Evolutionary conservation across 2,113 vertebrate species (phyloP), one percentile per base, ranked within the genome.

Genomic region (Salvelinus namaycush): DNA sequence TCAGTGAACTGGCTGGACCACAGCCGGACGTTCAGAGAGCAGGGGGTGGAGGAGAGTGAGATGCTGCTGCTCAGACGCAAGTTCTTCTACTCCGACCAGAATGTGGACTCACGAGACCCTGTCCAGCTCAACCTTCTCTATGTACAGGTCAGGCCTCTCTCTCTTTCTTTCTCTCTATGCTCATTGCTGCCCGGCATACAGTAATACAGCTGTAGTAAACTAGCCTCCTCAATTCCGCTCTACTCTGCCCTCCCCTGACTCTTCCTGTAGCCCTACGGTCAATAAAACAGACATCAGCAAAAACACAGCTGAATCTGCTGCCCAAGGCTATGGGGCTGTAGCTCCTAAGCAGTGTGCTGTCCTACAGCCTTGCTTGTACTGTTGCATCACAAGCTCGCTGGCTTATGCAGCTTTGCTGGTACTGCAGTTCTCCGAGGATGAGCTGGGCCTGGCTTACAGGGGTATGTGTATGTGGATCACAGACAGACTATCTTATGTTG

Each of bases 21-120:
- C 88, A 98, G 98, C 90, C 92, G 97, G 57, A 99, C 97, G 0
- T 99, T 99, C 89, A 91, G 98, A 75, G 98, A 99, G 80, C 98
- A 99, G 87, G 98, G 98, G 0, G 97, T 99, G 0, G 98, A 99
- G 74, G 98, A 99, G 75, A 98, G 94, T 0, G 97, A 98, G 87
- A 99, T 95, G 0, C 87, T 99, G 11, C 92, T 99, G 75, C 92
- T 99, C 29, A 91, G 97, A 64, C 92, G 98, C 0, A 99, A 99
- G 89, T 99, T 99, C 90, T 99, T 99, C 88, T 99, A 99, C 83
- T 99, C 98, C 0, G 98, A 99, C 87, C 98, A 99, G 92, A 99
- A 99, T 0, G 98, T 99, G 66, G 98, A 99, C 87, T 99, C 98
- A 0, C 91, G 98, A 78, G 98, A 99, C 86, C 98, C 98, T 0